These are phyloP conservation scores for Meloidogyne chitwoodi DNA, from an alignment of 1,140 invertebrate genomes.

Conservation along the genomic window DNA sequence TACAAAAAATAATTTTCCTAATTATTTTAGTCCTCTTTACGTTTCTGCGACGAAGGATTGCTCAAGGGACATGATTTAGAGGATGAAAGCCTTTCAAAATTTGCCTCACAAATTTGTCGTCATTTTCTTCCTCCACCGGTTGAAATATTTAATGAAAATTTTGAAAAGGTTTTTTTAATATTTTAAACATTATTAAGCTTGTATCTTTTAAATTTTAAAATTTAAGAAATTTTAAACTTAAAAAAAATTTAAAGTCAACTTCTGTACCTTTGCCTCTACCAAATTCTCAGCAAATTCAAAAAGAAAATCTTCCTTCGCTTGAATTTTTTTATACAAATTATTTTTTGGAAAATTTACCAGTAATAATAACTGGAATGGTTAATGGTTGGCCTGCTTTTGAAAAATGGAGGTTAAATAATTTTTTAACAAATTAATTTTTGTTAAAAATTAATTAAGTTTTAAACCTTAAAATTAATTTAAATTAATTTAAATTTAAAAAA, in stretches of 20 bases:
- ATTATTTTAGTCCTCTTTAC: constrained; percentile 28
- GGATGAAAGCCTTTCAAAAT: constrained; percentile 26
- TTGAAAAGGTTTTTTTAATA: background rate
- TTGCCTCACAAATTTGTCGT: constrained; percentile 31
- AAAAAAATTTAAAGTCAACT: background rate
- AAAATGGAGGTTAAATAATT: constrained; percentile 42
- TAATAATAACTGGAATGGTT: constrained; percentile 40
- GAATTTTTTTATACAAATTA: constrained; percentile 30
- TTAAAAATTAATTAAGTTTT: background rate
- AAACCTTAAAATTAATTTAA: too few species aligned
- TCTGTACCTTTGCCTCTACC: constrained; percentile 10
- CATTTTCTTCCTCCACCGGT: background rate
- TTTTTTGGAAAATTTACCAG: constrained; percentile 23
- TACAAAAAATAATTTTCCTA: background rate
- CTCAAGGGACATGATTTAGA: constrained; percentile 42
- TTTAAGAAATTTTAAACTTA: too few species aligned
- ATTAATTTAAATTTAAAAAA: too few species aligned
- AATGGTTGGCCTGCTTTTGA: constrained; percentile 41
- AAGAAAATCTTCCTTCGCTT: constrained; percentile 25
- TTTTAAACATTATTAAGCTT: background rate
- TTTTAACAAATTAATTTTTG: background rate
- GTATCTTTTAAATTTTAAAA: too few species aligned
- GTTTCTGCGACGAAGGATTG: constrained; percentile 39
- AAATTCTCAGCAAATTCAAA: constrained; percentile 31
- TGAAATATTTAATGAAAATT: background rate